Evolutionary conservation across 2,113 vertebrate genomes (phyloP).

Genomic region (Tupaia tana): DNA sequence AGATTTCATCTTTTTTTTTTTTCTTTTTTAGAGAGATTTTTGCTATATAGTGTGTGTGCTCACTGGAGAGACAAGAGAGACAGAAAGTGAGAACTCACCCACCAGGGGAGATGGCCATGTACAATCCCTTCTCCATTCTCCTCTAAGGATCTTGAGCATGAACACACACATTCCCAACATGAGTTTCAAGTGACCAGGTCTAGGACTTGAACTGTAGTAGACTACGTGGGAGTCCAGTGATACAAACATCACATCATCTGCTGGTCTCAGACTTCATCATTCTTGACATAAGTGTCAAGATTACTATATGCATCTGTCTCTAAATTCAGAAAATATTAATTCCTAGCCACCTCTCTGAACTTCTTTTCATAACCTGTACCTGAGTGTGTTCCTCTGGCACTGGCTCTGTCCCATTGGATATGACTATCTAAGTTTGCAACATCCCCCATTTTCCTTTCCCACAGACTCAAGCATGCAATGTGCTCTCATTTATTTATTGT

Average conservation of each 20-base stretch:
- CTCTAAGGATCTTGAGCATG: too few species aligned
- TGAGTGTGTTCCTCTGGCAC: background rate
- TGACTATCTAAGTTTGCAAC: background rate
- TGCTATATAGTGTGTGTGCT: too few species aligned
- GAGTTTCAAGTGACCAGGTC: too few species aligned
- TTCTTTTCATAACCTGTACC: background rate
- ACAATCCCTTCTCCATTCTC: too few species aligned
- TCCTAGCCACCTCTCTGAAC: background rate
- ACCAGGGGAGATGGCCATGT: too few species aligned
- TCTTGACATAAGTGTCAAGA: background rate
- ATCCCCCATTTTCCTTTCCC: background rate
- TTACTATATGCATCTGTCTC: background rate
- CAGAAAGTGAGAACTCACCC: too few species aligned
- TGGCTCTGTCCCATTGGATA: background rate
- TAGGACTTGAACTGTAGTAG: too few species aligned
- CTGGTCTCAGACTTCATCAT: background rate
- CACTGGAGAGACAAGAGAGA: too few species aligned
- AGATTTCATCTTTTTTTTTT: background rate
- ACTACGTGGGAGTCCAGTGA: too few species aligned
- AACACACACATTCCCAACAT: too few species aligned
- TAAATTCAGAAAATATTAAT: background rate
- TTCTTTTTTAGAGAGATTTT: too few species aligned
- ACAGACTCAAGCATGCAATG: background rate
- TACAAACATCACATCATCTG: too few species aligned
- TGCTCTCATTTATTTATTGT: background rate